Base-by-base conservation (phyloP, 2,113 vertebrate species). In the Tiliqua scincoides region DNA sequence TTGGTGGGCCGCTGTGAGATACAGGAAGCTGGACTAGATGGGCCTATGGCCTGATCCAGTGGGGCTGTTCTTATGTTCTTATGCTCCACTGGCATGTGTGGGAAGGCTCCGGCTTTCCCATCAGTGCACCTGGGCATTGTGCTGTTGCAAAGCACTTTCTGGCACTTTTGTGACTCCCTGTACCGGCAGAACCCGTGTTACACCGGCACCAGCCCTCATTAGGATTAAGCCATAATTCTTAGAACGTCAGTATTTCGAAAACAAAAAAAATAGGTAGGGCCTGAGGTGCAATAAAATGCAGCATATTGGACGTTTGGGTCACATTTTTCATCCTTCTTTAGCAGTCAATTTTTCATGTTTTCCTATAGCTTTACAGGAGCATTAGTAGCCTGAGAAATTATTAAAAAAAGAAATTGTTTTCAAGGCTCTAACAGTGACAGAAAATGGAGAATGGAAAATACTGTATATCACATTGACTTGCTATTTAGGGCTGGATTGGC, bases 301-400 rank as follows among this genome's bases (percentile, higher is more conserved):
- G 43, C 54, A 43, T 72, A 85, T 85, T 71, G 79, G 43, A 65
- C 67, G 52, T 54, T 88, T 71, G 80, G 65, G 52, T 8, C 68
- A 32, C 61, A 30, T 91, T 93, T 88, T 71, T 91, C 25, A 32
- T 79, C 63, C 32, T 88, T 70, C 85, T 89, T 15, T n/a, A 30
- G 17, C 82, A 2, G 0, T 61, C 1, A 1, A 1, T 84, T 86
- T 63, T 62, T 89, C 14, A 43, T 89, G n/a, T 78, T 91, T 83
- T 35, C 61, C 8, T 37, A 37, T 48, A 57, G 57, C 67, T 65
- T 37, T 90, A 87, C 48, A 68, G 9, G 76, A 65, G 85, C 30
- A 30, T 61, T 30, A 32, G 40, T 83, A 52, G 68, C 71, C 30
- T 57, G 43, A 88, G 18, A 89, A 81, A 27, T 27, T 85, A 62